Conservation (phyloP, 2,113 vertebrate species). For the Drymodes brunneopygia region DNA sequence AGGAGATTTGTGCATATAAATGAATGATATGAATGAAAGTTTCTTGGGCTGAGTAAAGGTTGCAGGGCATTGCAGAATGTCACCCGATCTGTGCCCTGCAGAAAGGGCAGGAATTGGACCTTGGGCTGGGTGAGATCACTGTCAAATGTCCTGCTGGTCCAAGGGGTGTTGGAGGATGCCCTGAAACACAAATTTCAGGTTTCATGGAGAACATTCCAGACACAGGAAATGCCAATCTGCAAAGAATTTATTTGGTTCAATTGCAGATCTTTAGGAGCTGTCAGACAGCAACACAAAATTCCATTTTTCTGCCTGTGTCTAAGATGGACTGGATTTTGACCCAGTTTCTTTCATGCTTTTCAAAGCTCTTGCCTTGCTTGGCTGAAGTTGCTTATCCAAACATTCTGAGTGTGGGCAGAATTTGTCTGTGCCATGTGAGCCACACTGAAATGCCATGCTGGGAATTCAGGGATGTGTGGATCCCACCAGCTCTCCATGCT, state of each 20-base stretch:
- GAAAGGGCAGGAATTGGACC: background rate
- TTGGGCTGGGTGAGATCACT: background rate
- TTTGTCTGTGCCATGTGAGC: background rate
- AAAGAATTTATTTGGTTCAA: background rate
- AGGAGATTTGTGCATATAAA: background rate
- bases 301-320: background rate
- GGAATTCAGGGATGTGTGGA: background rate
- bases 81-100: background rate
- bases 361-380: background rate
- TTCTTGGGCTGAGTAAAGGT: background rate
- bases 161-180: background rate
- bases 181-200: background rate
- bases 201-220: background rate
- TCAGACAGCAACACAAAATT: background rate
- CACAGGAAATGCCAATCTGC: background rate
- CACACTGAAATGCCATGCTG: background rate
- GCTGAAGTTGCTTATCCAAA: background rate
- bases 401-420: fast-evolving
- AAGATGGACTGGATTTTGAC: background rate
- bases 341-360: background rate
- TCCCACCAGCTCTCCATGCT: background rate
- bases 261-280: background rate
- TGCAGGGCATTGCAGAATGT: background rate
- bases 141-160: background rate
- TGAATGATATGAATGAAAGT: background rate